Evolutionary conservation across 2,797 vertebrate genomes (phyloP).

Genomic region (Oceanodroma leucorhoa): DNA sequence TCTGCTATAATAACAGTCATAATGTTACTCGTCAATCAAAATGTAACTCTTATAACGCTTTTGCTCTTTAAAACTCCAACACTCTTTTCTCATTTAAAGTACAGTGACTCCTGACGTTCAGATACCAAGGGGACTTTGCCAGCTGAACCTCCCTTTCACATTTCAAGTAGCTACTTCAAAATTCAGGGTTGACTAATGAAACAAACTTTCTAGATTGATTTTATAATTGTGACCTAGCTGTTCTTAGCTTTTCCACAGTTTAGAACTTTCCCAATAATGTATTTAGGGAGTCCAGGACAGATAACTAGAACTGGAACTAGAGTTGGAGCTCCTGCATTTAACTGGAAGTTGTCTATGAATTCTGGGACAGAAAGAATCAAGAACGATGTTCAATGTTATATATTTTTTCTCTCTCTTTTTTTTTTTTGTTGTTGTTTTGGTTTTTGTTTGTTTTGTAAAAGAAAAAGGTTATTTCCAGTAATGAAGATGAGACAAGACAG

Average conservation of each 20-base stretch:
- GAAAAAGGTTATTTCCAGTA: neutral
- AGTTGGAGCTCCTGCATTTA: neutral
- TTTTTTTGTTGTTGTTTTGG: neutral
- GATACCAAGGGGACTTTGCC: neutral
- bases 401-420: accelerated
- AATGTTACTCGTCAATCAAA: slow-evolving; percentile 64
- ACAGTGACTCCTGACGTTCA: neutral
- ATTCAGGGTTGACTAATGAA: neutral
- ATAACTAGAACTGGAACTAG: neutral
- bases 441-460: neutral
- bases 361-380: neutral
- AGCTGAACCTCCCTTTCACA: neutral
- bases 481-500: neutral
- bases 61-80: slow-evolving; percentile 8
- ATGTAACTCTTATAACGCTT: slow-evolving; percentile 12
- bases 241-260: neutral
- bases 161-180: neutral
- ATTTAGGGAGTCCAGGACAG: neutral
- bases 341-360: neutral
- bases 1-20: slow-evolving; percentile 49
- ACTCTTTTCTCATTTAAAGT: slow-evolving; percentile 35
- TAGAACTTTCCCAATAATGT: neutral
- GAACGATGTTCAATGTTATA: accelerated
- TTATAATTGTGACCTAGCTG: neutral
- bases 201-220: neutral